Percentiles rank a stretch among this genome's conserved stretches.
phyloP scores from a whole-genome alignment of 1,140 invertebrate species.

The Atta texana region DNA sequence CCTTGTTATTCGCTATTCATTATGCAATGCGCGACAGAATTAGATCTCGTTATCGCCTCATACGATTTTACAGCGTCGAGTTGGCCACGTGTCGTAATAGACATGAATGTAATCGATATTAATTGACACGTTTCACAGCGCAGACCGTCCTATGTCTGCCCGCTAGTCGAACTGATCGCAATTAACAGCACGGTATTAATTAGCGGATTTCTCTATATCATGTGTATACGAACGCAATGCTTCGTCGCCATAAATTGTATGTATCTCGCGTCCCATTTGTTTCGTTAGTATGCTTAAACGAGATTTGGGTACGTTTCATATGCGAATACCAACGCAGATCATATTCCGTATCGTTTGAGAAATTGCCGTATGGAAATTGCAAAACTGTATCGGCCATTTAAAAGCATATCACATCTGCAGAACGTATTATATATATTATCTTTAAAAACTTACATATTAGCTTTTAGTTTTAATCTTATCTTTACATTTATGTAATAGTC shows the following conservation, averaged over 20 bases:
- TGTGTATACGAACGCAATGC: neutral
- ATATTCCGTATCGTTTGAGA: neutral
- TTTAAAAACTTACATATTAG: neutral
- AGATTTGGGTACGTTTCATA: slow-evolving; percentile 34
- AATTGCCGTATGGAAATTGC: neutral
- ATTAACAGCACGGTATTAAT: slow-evolving; percentile 66
- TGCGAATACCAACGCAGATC: neutral
- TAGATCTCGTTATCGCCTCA: slow-evolving; percentile 56
- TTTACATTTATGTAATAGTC: neutral
- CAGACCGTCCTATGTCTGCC: neutral
- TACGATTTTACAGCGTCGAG: slow-evolving; percentile 46
- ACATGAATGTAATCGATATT: slow-evolving; percentile 28
- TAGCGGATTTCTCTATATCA: slow-evolving; percentile 46
- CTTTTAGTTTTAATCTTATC: neutral
- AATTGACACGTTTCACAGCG: slow-evolving; percentile 28
- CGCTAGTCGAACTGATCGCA: neutral
- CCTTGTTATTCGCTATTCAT: slow-evolving; percentile 51
- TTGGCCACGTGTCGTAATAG: slow-evolving; percentile 42
- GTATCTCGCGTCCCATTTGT: slow-evolving; percentile 41
- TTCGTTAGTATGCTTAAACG: slow-evolving; percentile 39
- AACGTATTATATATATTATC: neutral
- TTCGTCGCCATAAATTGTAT: slow-evolving; percentile 37
- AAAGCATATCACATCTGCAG: neutral
- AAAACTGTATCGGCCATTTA: neutral
- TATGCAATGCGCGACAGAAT: slow-evolving; percentile 56